Evolutionary conservation across 2,888 invertebrate genomes (phyloP).

Genomic region (Anaspis maculata): DNA sequence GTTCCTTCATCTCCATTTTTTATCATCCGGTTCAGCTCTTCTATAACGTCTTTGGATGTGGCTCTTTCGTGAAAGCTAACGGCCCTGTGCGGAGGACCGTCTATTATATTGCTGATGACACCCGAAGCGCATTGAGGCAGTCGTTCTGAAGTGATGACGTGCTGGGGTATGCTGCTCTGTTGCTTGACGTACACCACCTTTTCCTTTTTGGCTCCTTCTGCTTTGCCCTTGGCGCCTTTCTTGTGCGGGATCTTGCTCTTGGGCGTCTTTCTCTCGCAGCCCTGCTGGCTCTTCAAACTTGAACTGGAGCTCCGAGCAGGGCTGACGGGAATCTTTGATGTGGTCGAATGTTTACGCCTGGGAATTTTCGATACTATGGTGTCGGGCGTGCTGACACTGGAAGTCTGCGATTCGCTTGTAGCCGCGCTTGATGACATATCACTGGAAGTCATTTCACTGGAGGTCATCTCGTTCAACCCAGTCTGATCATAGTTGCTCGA

Average conservation of each 20-base stretch:
- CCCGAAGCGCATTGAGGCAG: constrained; percentile 36
- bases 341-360: constrained; percentile 28
- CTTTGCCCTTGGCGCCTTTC: constrained; percentile 39
- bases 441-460: constrained; percentile 31
- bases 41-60: constrained; percentile 68
- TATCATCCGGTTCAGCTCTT: constrained; percentile 61
- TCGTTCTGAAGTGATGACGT: constrained; percentile 37
- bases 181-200: constrained; percentile 27
- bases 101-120: constrained; percentile 38
- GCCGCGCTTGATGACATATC: too few species aligned
- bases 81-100: constrained; percentile 49
- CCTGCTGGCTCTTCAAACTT: constrained; percentile 25
- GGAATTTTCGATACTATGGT: constrained; percentile 58
- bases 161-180: constrained; percentile 25
- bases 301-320: constrained; percentile 39
- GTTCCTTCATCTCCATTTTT: constrained; percentile 46
- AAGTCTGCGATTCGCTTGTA: constrained; percentile 59
- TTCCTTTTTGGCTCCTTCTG: constrained; percentile 25
- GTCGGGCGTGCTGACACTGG: constrained; percentile 62
- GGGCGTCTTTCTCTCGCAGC: constrained; percentile 42
- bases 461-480: constrained; percentile 27
- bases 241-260: constrained; percentile 50
- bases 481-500: constrained; percentile 31
- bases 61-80: constrained; percentile 66
- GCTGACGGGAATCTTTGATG: constrained; percentile 32